Base-by-base conservation (phyloP, 2,113 vertebrate genomes). In the Toxostoma redivivum region DNA sequence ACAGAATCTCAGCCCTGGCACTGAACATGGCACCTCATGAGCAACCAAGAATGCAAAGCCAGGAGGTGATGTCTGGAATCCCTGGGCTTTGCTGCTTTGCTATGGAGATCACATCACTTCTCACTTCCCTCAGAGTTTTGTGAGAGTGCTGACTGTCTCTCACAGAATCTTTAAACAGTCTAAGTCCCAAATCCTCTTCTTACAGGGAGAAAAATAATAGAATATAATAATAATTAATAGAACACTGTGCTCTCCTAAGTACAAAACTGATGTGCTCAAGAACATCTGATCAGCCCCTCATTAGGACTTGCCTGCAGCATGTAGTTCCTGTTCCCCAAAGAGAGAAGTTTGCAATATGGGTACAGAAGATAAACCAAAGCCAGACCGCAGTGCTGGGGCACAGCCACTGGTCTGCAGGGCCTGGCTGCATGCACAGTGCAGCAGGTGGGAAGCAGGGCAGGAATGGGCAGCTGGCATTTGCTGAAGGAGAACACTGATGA, bases 341-440 rank as follows among this genome's bases (percentile, higher is more conserved):
- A 45, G 23, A 5, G 40, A 62, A 57, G 35, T 57, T 86, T 54
- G 35, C 20, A 42, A 50, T 2, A 2, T 4, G 18, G 31, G 56
- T n/a, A 30, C 56, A 87, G 64, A 44, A 72, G 37, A 37, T 0
- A 2, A 72, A 48, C 42, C 47, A 81, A 67, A 47, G 37, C 58
- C 38, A 72, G 40, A 38, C 9, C 0, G 0, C 38, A 15, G 44
- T 9, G 62, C 57, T 54, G 69, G 51, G 65, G 51, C 23, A 50
- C 58, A 42, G 48, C 19, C 50, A 0, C 33, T n/a, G 54, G 2
- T 37, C 28, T 40, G 58, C 42, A 19, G 18, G 8, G 20, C 22
- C 60, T 20, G 76, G 25, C 61, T 71, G 57, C 78, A 90, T 0
- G 0, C n/a, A 66, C 12, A 10, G 7, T 0, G 31, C 54, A 35